Evolutionary conservation across 2,113 vertebrate genomes (phyloP), one percentile per base, ranked within the genome.

Genomic region (Collichthys lucidus): DNA sequence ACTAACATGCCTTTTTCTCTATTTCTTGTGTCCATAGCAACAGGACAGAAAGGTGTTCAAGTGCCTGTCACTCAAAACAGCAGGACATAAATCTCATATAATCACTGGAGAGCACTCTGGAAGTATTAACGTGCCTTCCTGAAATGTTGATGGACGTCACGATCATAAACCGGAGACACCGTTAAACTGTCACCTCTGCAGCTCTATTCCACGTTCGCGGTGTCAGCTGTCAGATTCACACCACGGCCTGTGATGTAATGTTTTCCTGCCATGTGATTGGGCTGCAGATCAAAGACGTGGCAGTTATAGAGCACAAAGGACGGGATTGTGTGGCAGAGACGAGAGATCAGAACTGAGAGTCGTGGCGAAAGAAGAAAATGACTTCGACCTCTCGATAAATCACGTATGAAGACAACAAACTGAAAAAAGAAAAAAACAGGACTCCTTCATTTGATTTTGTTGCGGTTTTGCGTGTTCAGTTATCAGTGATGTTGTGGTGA

Each of bases 1-100:
- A 62, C 53, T 76, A 64, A 90, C 59, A 10, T 49, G 6, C 24
- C 24, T 53, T 46, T 24, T 79, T 88, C 20, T 83, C 46, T 85
- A 1, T 82, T 26, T 2, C 64, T 74, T 84, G 74, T 82, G 35
- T 93, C 84, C 60, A 76, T 79, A 97, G 96, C 96, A 56, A 86
- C 91, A 0, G 96, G 96, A 90, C 96, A 96, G 93, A 96, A 96
- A 87, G 96, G 94, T 56, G 93, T 95, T 53, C 94, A 96, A 90
- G 95, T 96, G 87, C 93, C 96, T 40, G 95, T 96, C 50, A 94
- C 93, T 84, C 96, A 94, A 86, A 95, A 91, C 47, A 85, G 88
- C 77, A 95, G 92, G 90, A 94, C 93, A 72, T 96, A 94, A 94
- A 64, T 84, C 56, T 84, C 77, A 53, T 77, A 10, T 69, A 76